Evolutionary conservation across 2,888 invertebrate genomes (phyloP).

Genomic region (Campoplex capitator): DNA sequence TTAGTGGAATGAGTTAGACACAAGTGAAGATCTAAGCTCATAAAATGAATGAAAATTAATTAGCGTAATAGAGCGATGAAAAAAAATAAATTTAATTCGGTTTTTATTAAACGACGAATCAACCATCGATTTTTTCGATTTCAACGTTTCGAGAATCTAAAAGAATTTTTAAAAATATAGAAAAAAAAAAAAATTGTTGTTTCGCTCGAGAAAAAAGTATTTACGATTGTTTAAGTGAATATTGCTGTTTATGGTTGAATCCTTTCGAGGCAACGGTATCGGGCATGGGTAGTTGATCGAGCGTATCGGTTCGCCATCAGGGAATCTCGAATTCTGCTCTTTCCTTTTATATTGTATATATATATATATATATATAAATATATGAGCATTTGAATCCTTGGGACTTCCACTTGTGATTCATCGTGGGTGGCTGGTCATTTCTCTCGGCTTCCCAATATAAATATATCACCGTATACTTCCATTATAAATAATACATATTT

Average conservation of each 20-base stretch:
- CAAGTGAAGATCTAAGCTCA: background rate
- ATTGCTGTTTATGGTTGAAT: constrained; percentile 24
- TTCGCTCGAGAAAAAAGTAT: background rate
- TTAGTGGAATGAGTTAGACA: too few relatives aligned
- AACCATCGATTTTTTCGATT: background rate
- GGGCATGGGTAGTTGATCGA: constrained; percentile 51
- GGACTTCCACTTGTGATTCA: constrained; percentile 74
- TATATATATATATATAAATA: constrained; percentile 25
- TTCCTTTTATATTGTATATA: constrained; percentile 22
- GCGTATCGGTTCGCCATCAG: constrained; percentile 51
- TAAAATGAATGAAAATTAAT: background rate
- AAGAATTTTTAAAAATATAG: background rate
- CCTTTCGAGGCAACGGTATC: constrained; percentile 18
- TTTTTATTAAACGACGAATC: background rate
- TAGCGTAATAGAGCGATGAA: background rate
- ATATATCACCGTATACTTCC: constrained; percentile 12
- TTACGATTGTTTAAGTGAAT: constrained; percentile 19
- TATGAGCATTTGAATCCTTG: constrained; percentile 18
- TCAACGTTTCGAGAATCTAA: background rate
- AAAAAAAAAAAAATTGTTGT: background rate
- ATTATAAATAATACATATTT: background rate
- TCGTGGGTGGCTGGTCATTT: constrained; percentile 77
- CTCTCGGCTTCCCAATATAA: constrained; percentile 38
- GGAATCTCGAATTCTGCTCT: constrained; percentile 35
- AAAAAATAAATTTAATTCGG: background rate